Evolutionary conservation across 2,797 vertebrate species (phyloP), one percentile per base, ranked within the genome.

Genomic region (Gambusia yucatana): DNA sequence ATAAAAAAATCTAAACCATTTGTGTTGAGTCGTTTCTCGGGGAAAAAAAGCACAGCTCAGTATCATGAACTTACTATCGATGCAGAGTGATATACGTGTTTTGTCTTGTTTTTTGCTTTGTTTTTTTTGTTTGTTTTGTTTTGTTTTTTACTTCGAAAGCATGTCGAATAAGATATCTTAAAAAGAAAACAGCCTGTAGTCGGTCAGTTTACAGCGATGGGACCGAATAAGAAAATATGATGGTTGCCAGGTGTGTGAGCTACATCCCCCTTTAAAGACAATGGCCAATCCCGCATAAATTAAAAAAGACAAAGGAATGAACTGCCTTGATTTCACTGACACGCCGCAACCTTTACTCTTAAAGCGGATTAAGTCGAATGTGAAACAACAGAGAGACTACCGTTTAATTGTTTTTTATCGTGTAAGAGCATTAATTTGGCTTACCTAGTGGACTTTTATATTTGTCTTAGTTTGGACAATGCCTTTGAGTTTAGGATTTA

Each of bases 241-340:
- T 50, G 91, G 96, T 95, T 96, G 96, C 96, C 95, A 96, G 90
- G 88, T 92, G 90, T 78, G 72, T 47, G 0, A 10, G 0, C 0
- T 1, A 71, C 74, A 73, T 73, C 39, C 77, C 78, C 73, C 70
- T 11, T 9, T 1, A 39, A 67, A 17, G 41, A 7, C 0, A 4
- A 41, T 41, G 16, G 8, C 36, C 4, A 16, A 41, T 36, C 25
- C 2, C 20, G 69, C 30, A 52, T 48, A 59, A 44, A 22, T 78
- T 48, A 59, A 43, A 50, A 43, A n/a, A 2, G 79, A 33, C 63
- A 82, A 65, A 82, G 73, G 39, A 63, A 46, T 8, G 0, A 36
- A 16, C 41, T 36, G 20, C 30, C 5, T 65, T 48, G 1, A 17
- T 14, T 25, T 11, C 59, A 47, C 7, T n/a, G 20, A 39, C 22